phyloP scores from a whole-genome alignment of 2,797 vertebrate species.

The Muscicapa striata region DNA sequence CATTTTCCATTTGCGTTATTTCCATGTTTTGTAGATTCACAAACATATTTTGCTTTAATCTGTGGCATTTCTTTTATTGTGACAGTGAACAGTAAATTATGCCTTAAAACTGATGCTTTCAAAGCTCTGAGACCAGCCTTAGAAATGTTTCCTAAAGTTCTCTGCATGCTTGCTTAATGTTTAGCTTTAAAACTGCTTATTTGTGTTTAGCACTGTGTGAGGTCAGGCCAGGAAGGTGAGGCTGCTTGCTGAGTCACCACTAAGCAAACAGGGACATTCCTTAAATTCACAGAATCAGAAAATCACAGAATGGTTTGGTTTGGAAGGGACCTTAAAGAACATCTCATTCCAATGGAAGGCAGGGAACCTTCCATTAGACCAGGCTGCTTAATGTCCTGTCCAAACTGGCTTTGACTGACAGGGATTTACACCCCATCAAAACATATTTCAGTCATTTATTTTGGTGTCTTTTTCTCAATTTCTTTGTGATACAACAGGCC shows the following conservation, averaged over 20 bases:
- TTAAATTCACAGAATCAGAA: background rate
- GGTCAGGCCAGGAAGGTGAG: background rate
- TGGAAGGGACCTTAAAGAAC: background rate
- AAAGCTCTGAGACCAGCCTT: background rate
- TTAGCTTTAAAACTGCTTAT: background rate
- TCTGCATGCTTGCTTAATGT: background rate
- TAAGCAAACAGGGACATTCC: background rate
- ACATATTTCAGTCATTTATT: background rate
- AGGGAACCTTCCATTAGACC: background rate
- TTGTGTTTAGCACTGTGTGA: background rate
- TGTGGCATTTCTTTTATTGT: background rate
- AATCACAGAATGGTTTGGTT: background rate
- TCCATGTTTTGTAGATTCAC: background rate
- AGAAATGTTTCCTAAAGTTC: background rate
- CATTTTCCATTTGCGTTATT: background rate
- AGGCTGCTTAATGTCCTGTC: background rate
- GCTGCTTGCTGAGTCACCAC: background rate
- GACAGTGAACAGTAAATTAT: background rate
- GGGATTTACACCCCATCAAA: background rate
- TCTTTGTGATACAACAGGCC: background rate
- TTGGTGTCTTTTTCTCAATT: background rate
- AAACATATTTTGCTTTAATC: slow-evolving; percentile 9
- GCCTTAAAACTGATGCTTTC: background rate
- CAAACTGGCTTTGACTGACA: background rate
- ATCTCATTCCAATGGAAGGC: background rate